Evolutionary conservation across 2,888 invertebrate species (phyloP).

Genomic region (Drosophila maculinotata): DNA sequence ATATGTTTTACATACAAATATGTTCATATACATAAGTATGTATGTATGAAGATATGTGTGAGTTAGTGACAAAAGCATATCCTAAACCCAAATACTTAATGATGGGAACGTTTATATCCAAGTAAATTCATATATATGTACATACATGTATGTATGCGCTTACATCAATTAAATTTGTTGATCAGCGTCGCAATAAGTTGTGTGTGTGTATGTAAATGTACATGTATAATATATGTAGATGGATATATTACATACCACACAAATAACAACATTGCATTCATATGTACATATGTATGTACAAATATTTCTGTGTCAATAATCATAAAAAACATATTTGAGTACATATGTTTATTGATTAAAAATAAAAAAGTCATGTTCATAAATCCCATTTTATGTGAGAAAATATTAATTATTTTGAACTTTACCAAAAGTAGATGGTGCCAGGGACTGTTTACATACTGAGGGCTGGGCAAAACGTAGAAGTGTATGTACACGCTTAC

Average conservation of each 20-base stretch:
- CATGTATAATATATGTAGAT: neutral
- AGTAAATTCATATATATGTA: neutral
- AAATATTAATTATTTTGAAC: neutral
- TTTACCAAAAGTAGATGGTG: neutral
- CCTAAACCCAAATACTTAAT: neutral
- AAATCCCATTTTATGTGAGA: neutral
- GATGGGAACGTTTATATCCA: neutral
- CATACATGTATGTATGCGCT: neutral
- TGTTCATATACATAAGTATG: conserved; percentile 4
- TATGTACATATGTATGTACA: neutral
- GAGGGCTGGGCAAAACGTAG: neutral
- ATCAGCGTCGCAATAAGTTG: neutral
- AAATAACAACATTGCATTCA: too few relatives aligned
- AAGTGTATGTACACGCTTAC: neutral
- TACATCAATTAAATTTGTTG: neutral
- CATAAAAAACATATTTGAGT: too few relatives aligned
- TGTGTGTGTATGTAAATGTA: neutral
- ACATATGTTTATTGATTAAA: neutral
- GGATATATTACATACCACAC: too few relatives aligned
- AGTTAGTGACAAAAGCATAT: neutral
- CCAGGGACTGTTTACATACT: neutral
- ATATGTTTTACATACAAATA: conserved; percentile 8
- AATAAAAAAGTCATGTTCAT: neutral
- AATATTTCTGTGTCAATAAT: neutral
- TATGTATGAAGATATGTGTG: conserved; percentile 7